phyloP scores from a whole-genome alignment of 2,888 invertebrate genomes.

The Drosophila nr. medialis region DNA sequence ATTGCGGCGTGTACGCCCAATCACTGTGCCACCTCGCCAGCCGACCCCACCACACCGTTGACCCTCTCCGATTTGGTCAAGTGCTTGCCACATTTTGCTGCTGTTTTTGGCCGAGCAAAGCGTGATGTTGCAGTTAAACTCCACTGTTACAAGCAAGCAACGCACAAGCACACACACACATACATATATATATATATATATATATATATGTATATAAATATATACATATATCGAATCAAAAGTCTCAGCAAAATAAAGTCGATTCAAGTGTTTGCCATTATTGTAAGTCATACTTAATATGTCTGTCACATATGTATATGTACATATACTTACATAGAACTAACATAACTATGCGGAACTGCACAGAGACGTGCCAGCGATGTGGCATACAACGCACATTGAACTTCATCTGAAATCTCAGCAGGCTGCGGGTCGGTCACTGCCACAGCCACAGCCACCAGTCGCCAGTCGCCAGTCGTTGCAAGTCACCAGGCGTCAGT shows the following conservation, averaged over 20 bases:
- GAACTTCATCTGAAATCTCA: slow-evolving; percentile 62
- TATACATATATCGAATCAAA: not conserved
- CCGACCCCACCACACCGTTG: slow-evolving; percentile 5
- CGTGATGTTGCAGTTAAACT: slow-evolving; percentile 13
- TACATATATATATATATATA: not conserved
- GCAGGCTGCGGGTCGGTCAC: slow-evolving; percentile 69
- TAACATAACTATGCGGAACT: slow-evolving; percentile 64
- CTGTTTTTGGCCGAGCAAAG: slow-evolving; percentile 22
- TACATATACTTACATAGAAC: not conserved
- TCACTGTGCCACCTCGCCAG: not conserved
- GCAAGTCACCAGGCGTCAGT: slow-evolving; percentile 26
- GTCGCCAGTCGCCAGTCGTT: not conserved
- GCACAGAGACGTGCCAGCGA: slow-evolving; percentile 29
- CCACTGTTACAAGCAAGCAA: slow-evolving; percentile 3
- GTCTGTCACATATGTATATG: not conserved
- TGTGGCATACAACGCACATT: slow-evolving; percentile 62
- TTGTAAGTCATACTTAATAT: slow-evolving; percentile 2
- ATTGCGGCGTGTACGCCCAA: slow-evolving; percentile 27
- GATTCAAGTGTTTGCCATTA: not conserved
- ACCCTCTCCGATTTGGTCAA: slow-evolving; percentile 22
- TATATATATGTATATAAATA: not conserved
- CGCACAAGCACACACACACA: not conserved
- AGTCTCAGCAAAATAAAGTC: not conserved
- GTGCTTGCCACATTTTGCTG: slow-evolving; percentile 23
- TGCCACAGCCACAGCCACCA: slow-evolving; percentile 42